Base-by-base conservation (phyloP, 2,888 invertebrate genomes). In the Pteria penguin region DNA sequence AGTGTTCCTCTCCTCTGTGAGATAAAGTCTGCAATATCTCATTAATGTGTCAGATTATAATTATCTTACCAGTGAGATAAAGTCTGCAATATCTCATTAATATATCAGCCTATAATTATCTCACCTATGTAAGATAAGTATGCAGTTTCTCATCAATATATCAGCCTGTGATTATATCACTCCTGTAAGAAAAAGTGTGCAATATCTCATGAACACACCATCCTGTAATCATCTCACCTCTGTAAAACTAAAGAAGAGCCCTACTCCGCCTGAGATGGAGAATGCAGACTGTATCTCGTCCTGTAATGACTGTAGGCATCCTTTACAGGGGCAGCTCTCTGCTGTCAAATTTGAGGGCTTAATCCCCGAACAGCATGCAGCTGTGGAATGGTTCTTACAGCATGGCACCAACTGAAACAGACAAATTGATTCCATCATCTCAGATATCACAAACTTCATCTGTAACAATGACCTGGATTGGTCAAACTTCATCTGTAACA, bases 171-270 rank as follows among this genome's bases (percentile, higher is more conserved):
- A n/a, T 22, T 54, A 54, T 18, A 18, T 22, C 22, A 54, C 54
- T n/a, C 18, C 54, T n/a, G 22, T n/a, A 54, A n/a, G 54, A 54
- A 52, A 52, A 18, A 52, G 52, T n/a, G 4, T 52, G 52, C 18
- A 54, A n/a, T n/a, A n/a, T n/a, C n/a, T n/a, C n/a, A n/a, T n/a
- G n/a, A n/a, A 26, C 18, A 5, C 58, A 1, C 14, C 14, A 0
- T 27, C 32, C 1, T 18, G 54, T 52, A 29, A 22, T 1, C 60
- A 18, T 75, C 93, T 93, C 94, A 98, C 98, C 96, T 98, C 98
- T 62, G 98, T 97, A 90, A 98, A 98, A 91, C 98, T 98, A 94
- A 98, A 98, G 94, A 98, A 97, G 31, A 98, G 94, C 73, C 98
- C 98, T 87, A 98, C 95, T 78, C 97, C 97, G 63, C 98, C 98